phyloP scores from a whole-genome alignment of 2,888 invertebrate species.

The Eupithecia centaureata region DNA sequence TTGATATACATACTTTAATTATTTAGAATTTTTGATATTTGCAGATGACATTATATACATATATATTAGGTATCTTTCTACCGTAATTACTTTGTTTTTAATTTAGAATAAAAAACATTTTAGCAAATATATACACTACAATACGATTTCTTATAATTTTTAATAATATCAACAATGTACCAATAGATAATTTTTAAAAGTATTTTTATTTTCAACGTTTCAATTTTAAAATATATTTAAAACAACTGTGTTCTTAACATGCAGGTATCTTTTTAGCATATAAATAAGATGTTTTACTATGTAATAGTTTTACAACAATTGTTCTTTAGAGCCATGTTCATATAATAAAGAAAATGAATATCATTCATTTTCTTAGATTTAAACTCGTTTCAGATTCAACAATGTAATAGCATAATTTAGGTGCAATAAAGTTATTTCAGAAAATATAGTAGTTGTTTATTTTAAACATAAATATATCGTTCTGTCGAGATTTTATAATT shows the following conservation, averaged over 20 bases:
- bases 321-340: neutral
- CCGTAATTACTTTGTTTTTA: too few relatives aligned
- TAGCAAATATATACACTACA: conserved; percentile 9
- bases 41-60: too few relatives aligned
- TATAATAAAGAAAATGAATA: too few relatives aligned
- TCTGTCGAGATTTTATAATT: neutral
- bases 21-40: too few relatives aligned
- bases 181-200: conserved; percentile 12
- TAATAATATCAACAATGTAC: conserved; percentile 16
- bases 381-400: neutral
- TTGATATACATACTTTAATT: too few relatives aligned
- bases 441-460: conserved; percentile 18
- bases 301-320: neutral
- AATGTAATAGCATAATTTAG: neutral
- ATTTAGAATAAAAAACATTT: too few relatives aligned
- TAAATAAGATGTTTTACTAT: too few relatives aligned
- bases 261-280: neutral
- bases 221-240: neutral
- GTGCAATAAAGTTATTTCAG: conserved; percentile 23
- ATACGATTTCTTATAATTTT: conserved; percentile 22
- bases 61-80: too few relatives aligned
- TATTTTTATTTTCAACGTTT: neutral
- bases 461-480: neutral
- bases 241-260: conserved; percentile 26
- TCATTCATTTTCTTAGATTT: neutral